Evolutionary conservation across 2,797 vertebrate species (phyloP).

Genomic region (Gorsachius magnificus): DNA sequence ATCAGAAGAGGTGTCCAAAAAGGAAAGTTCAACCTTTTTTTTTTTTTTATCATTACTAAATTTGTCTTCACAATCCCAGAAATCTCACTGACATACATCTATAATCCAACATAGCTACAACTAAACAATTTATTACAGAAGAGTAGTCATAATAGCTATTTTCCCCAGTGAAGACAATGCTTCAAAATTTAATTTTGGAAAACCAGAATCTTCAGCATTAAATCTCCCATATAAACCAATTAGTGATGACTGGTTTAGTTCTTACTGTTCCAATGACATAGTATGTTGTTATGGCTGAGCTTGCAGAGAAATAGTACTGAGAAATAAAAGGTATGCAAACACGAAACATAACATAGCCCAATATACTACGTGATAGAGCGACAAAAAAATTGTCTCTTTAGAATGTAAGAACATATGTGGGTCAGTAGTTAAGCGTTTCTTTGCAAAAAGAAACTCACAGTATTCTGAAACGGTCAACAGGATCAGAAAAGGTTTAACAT

Average conservation of each 20-base stretch:
- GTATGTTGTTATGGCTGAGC: not conserved
- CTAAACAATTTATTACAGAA: not conserved
- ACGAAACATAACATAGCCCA: not conserved
- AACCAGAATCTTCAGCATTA: not conserved
- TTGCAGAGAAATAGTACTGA: not conserved
- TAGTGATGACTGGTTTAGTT: not conserved
- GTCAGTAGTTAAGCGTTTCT: not conserved
- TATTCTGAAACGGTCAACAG: not conserved
- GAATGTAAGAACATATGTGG: not conserved
- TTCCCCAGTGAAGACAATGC: not conserved
- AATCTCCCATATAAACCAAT: not conserved
- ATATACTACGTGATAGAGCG: not conserved
- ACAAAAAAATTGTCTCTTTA: not conserved
- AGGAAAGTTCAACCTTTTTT: not conserved
- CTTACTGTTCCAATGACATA: not conserved
- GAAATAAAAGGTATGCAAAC: not conserved
- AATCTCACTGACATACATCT: not conserved
- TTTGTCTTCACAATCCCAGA: not conserved
- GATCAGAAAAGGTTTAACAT: accelerated
- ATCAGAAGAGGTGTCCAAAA: not conserved
- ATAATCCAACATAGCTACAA: not conserved
- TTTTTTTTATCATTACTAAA: not conserved
- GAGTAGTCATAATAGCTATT: not conserved
- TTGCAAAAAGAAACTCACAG: not conserved
- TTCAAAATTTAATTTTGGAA: not conserved